Evolutionary conservation across 2,113 vertebrate species (phyloP).

Genomic region (Eleginops maclovinus): DNA sequence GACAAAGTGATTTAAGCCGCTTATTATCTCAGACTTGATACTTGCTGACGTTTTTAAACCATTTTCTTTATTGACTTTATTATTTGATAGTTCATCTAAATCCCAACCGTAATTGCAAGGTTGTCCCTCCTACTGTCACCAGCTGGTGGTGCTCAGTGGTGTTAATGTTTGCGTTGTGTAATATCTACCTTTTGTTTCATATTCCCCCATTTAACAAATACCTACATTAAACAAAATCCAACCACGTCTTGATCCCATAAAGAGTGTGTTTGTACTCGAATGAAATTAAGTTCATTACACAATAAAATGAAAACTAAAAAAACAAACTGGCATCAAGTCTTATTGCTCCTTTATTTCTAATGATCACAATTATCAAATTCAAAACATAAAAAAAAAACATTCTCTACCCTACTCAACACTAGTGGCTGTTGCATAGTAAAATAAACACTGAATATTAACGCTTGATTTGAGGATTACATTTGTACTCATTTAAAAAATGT

Average conservation of each 20-base stretch:
- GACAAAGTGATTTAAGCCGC: neutral
- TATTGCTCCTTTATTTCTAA: slow-evolving; percentile 47
- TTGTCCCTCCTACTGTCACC: slow-evolving; percentile 18
- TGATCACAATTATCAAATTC: slow-evolving; percentile 6
- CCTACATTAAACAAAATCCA: neutral
- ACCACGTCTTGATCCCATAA: neutral
- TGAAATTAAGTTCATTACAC: neutral
- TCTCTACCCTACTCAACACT: slow-evolving; percentile 12
- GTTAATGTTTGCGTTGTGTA: neutral
- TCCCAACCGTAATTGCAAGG: neutral
- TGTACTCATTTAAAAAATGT: neutral
- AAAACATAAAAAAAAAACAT: slow-evolving; percentile 9
- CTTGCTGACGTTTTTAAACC: neutral
- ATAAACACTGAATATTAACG: neutral
- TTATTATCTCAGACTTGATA: neutral
- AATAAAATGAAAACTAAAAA: slow-evolving; percentile 5
- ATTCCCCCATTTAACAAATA: neutral
- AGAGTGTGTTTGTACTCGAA: neutral
- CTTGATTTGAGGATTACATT: neutral
- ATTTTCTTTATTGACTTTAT: slow-evolving; percentile 3
- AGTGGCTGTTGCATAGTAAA: slow-evolving; percentile 29
- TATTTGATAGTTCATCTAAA: slow-evolving; percentile 2
- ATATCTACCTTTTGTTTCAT: neutral
- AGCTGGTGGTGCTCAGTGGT: slow-evolving; percentile 33
- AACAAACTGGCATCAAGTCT: slow-evolving; percentile 10